phyloP scores from a whole-genome alignment of 2,797 vertebrate species.

The Onychomys torridus region DNA sequence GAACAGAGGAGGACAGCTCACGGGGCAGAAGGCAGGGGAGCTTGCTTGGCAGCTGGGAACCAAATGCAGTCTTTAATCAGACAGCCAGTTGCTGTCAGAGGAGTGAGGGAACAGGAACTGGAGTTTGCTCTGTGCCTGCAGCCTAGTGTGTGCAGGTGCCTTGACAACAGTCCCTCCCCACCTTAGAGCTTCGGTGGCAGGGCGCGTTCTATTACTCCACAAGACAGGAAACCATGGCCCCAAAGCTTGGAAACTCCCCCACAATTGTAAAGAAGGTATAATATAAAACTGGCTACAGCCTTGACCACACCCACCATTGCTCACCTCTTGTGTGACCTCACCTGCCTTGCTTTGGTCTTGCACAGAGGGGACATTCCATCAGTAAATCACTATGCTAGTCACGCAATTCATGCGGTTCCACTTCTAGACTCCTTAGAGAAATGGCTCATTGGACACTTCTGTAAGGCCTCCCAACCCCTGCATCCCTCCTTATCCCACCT shows the following conservation, averaged over 20 bases:
- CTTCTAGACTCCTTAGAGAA: not conserved
- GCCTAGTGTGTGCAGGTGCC: not conserved
- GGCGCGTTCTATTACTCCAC: not conserved
- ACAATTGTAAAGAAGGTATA: not conserved
- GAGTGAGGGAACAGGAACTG: too few species aligned
- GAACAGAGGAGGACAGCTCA: not conserved
- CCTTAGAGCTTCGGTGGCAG: not conserved
- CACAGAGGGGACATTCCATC: not conserved
- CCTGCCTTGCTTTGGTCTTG: not conserved
- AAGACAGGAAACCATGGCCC: not conserved
- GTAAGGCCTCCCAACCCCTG: not conserved
- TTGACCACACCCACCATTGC: not conserved
- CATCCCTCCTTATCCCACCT: too few species aligned
- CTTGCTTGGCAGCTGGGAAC: conserved; percentile 22
- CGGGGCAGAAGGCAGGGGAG: not conserved
- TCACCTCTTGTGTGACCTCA: accelerated
- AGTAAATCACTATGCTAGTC: not conserved
- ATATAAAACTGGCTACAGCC: not conserved
- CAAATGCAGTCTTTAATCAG: conserved; percentile 3
- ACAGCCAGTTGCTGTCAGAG: conserved; percentile 59
- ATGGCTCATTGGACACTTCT: not conserved
- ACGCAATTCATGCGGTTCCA: not conserved
- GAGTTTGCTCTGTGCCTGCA: not conserved
- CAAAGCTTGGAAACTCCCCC: not conserved
- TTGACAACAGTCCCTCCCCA: not conserved